These are phyloP conservation scores for Perdita meconis DNA, from an alignment of 2,888 invertebrate species.

Conservation along the genomic window DNA sequence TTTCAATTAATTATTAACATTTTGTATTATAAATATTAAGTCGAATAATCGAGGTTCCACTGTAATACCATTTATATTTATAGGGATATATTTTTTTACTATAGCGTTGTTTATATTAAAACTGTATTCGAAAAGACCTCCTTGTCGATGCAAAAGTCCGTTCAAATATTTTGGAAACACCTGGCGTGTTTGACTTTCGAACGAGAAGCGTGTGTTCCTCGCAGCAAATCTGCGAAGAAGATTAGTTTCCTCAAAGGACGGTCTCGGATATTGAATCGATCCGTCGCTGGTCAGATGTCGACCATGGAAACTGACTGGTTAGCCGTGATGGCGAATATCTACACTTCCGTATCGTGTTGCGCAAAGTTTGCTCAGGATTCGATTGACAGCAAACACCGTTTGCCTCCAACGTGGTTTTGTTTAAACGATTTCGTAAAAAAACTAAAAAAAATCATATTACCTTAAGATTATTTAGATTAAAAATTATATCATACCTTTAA, in stretches of 20 bases:
- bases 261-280: conserved; percentile 44
- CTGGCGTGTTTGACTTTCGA: conserved; percentile 19
- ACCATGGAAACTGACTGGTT: conserved; percentile 26
- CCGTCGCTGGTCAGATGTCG: conserved; percentile 23
- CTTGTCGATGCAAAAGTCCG: neutral
- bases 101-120: no score
- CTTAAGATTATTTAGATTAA: no score
- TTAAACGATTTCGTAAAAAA: neutral
- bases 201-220: conserved; percentile 8
- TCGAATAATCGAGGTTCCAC: no score
- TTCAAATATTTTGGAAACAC: neutral
- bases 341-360: neutral
- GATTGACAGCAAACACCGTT: conserved; percentile 9
- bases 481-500: no score
- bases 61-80: no score
- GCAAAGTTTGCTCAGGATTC: conserved; percentile 9
- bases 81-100: no score
- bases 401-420: conserved; percentile 1
- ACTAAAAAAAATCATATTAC: conserved; percentile 8
- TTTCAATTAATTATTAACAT: no score
- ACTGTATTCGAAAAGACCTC: neutral
- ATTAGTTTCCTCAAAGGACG: conserved; percentile 40
- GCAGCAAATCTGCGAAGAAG: conserved; percentile 31
- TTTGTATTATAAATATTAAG: no score
- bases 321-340: conserved; percentile 25